phyloP scores from a whole-genome alignment of 1,140 invertebrate genomes.

The Nasonia longicornis region DNA sequence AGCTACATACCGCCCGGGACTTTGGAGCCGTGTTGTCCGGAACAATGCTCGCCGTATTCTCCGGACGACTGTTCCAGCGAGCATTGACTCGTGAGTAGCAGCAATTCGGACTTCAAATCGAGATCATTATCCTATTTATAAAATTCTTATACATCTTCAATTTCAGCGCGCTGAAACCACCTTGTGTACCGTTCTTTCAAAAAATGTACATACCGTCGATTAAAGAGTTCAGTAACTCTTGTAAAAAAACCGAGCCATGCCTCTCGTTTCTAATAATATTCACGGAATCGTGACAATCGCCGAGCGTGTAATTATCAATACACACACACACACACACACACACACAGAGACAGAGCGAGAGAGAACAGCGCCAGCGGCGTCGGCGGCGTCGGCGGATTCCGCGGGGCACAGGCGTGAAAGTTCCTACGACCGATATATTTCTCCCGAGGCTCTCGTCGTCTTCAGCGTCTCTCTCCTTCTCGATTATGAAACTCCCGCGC shows the following conservation, averaged over 20 bases:
- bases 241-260: background rate
- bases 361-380: background rate
- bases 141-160: too few relatives aligned
- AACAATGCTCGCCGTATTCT: background rate
- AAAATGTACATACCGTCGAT: background rate
- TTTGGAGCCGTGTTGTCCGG: slow-evolving; percentile 46
- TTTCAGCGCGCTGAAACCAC: too few relatives aligned
- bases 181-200: too few relatives aligned
- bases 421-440: slow-evolving; percentile 15
- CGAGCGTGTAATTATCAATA: slow-evolving; percentile 3
- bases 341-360: background rate
- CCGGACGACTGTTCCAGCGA: slow-evolving; percentile 1
- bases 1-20: slow-evolving; percentile 58
- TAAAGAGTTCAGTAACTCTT: background rate
- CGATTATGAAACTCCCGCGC: slow-evolving; percentile 26
- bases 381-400: background rate
- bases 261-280: too few relatives aligned
- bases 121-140: too few relatives aligned
- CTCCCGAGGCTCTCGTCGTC: background rate
- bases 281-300: too few relatives aligned
- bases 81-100: slow-evolving; percentile 44
- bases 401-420: slow-evolving; percentile 32
- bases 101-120: too few relatives aligned
- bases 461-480: background rate
- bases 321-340: background rate